A percentile compares a stretch with the other conserved stretches of the same genome.
phyloP scores from a whole-genome alignment of 1,140 invertebrate genomes.

The Tetramorium alpestre region DNA sequence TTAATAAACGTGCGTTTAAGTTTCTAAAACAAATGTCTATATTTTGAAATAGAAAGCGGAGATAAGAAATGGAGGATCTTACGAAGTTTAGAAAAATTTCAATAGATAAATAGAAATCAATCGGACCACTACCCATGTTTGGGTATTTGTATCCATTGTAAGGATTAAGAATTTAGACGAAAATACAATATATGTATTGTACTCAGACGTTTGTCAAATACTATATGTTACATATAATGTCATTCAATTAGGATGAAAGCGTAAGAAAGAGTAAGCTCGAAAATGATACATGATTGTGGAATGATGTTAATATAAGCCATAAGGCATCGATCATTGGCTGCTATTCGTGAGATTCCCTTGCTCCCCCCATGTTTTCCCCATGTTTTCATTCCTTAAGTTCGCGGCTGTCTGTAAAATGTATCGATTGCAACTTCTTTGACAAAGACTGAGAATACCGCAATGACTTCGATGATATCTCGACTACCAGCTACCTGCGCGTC shows the following conservation, averaged over 20 bases:
- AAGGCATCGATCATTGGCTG: background rate
- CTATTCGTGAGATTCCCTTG: conserved; percentile 8
- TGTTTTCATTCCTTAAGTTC: background rate
- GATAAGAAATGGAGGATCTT: no score
- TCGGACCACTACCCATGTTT: no score
- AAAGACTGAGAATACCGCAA: conserved; percentile 71
- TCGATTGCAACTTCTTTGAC: conserved; percentile 61
- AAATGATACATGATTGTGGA: background rate
- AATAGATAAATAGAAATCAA: no score
- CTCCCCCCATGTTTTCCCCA: background rate
- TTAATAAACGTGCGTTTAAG: no score
- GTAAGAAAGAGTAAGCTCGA: conserved; percentile 5
- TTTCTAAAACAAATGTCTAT: no score
- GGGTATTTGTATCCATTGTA: no score
- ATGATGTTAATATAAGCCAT: background rate
- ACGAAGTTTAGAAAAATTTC: no score
- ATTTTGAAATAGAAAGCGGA: no score
- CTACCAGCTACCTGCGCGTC: conserved; percentile 48
- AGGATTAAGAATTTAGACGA: no score
- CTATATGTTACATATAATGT: conserved; percentile 2
- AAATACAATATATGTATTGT: no score
- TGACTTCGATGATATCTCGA: conserved; percentile 53
- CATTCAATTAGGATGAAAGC: background rate
- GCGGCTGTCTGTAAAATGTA: conserved; percentile 2
- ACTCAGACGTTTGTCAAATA: no score